Evolutionary conservation across 2,113 vertebrate species (phyloP), one percentile per base, ranked within the genome.

Genomic region (Cochlearius cochlearius): DNA sequence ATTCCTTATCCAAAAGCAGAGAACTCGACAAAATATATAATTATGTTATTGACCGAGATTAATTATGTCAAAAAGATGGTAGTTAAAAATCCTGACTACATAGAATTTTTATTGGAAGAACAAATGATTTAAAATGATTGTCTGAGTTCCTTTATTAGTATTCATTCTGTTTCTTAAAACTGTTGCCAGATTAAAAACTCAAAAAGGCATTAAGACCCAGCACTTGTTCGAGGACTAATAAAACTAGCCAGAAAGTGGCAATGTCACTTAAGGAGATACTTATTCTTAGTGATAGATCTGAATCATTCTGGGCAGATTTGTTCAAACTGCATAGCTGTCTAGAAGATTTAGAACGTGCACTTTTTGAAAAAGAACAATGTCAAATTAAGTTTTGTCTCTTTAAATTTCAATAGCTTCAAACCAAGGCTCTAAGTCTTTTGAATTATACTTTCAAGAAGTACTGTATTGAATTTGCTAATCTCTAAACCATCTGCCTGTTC

Each of bases 371-470:
- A 83, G 88, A 92, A 85, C 64, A 89, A 43, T 27, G 87, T 96
- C 93, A 95, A 93, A 96, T 94, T 91, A 91, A 6, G 32, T 58
- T 94, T 96, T 95, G 76, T 80, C 66, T 94, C 63, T 96, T 96
- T 93, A 92, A 77, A 93, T 94, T 94, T 89, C 30, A 77, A 25
- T 22, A 49, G 91, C 87, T 79, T 91, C 41, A 88, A 96, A 96
- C 79, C 26, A 92, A 86, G 9, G 19, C 26, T 62, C 43, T 62
- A 58, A 91, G n/a, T 86, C 68, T 64, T 89, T 45, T 86, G 41
- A 97, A 55, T 94, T 84, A 43, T 47, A 21, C 25, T 69, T 96
- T 72, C 45, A 69, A 91, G 59, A 87, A 68, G 56, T 22, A 66
- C 17, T 34, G 25, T 16, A 39, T 45, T 60, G 76, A 93, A 88